Evolutionary conservation across 2,888 invertebrate species (phyloP), one percentile per base, ranked within the genome.

Genomic region (Dermolepida albohirtum): DNA sequence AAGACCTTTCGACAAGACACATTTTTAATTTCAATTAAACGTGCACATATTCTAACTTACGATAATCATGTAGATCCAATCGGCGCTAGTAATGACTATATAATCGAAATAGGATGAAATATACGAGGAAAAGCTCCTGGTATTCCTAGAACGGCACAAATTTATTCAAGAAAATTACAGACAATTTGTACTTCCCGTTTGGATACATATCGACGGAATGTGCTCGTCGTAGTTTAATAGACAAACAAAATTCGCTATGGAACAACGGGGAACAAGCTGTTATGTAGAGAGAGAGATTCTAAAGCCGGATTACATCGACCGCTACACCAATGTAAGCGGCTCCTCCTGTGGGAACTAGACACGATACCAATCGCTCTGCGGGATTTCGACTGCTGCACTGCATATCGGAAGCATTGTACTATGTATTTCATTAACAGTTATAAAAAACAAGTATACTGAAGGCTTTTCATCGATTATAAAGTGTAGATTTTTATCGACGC

Each of bases 281-380:
- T 72, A 66, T 50, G 44, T 17, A 44, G 47, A 59, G 59, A 44
- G 16, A 40, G 44, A 57, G 47, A 47, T 66, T 57, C 59, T 72
- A 72, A 34, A 72, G 70, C 70, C 70, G 72, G 70, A 72, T 72
- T 72, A 72, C 72, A 70, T 62, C 72, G 69, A 54, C 64, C 70
- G 68, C 71, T 64, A 67, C 66, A 59, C 64, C 57, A 47, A 69
- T 59, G 59, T 59, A 67, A 67, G 70, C 71, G 71, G 43, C 59
- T 59, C 67, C 68, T 71, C 70, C 71, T 70, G 71, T 73, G 72
- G 71, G 72, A 73, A 71, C 70, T 50, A 59, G 59, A 59, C 59
- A 59, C 59, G 59, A 59, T 59, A 59, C 59, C 59, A 34, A 59
- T 59, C 59, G 59, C 59, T 59, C 59, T 59, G 59, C 59, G 59